These are phyloP conservation scores for Spisula solida DNA, from an alignment of 2,888 invertebrate species.

Conservation along the genomic window DNA sequence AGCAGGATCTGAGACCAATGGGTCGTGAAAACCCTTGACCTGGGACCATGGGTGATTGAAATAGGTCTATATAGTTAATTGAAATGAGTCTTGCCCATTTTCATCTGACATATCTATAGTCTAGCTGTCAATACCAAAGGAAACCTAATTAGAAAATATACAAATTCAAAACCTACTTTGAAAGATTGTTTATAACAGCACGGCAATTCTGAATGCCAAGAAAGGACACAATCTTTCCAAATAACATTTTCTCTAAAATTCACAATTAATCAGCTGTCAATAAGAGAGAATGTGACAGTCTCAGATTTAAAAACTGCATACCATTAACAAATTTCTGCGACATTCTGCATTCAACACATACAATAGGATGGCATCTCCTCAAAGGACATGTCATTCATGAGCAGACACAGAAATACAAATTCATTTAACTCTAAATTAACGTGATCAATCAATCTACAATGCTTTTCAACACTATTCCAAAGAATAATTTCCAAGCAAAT, in stretches of 20 bases:
- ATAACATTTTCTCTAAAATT: neutral
- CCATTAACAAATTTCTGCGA: neutral
- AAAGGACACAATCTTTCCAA: neutral
- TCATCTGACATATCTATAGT: too few species aligned
- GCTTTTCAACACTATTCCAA: neutral
- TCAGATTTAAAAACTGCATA: conserved; percentile 10
- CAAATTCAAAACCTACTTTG: too few species aligned
- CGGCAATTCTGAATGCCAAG: neutral
- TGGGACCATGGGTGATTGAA: too few species aligned
- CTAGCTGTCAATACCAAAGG: too few species aligned
- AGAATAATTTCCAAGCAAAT: neutral
- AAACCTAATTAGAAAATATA: too few species aligned
- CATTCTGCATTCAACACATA: neutral
- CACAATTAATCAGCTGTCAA: neutral
- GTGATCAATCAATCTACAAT: neutral
- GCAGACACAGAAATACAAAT: neutral
- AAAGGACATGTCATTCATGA: neutral
- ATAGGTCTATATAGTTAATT: too few species aligned
- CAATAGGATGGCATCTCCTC: neutral
- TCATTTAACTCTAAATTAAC: conserved; percentile 6
- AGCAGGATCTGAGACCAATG: too few species aligned
- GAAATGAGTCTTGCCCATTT: too few species aligned
- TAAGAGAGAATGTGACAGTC: neutral
- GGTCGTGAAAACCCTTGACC: too few species aligned
- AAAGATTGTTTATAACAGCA: too few species aligned